Evolutionary conservation across 2,797 vertebrate species (phyloP).

Genomic region (Intellagama lesueurii): DNA sequence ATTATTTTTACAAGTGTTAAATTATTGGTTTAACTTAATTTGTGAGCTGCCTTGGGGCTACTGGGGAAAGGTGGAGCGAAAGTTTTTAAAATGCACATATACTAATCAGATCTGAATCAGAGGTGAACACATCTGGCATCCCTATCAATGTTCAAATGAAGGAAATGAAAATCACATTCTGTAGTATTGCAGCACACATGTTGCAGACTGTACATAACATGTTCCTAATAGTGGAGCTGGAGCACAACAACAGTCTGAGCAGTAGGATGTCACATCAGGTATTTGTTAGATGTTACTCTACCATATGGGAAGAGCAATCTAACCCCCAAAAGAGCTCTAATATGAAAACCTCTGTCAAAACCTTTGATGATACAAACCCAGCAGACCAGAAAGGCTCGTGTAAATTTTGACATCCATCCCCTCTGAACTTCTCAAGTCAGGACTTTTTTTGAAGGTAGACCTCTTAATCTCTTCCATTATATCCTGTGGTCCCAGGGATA

Average conservation of each 20-base stretch:
- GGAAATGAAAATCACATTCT: conserved; percentile 46
- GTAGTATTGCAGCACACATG: conserved; percentile 38
- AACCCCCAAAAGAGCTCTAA: not conserved
- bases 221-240: conserved; percentile 60
- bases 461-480: not conserved
- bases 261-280: conserved; percentile 52
- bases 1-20: no score
- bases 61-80: no score
- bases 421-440: no score
- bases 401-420: no score
- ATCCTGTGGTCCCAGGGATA: not conserved
- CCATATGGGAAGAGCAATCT: not conserved
- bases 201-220: conserved; percentile 37
- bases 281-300: not conserved
- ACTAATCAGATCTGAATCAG: conserved; percentile 31
- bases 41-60: no score
- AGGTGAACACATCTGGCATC: conserved; percentile 52
- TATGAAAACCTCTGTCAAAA: not conserved
- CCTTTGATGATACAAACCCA: not conserved
- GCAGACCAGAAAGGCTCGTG: no score
- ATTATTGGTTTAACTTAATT: no score
- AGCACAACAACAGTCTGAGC: not conserved
- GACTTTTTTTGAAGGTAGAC: not conserved
- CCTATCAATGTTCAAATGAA: conserved; percentile 59
- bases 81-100: no score